These are phyloP conservation scores for Glareola pratincola DNA, from an alignment of 2,113 vertebrate genomes.

Conservation along the genomic window DNA sequence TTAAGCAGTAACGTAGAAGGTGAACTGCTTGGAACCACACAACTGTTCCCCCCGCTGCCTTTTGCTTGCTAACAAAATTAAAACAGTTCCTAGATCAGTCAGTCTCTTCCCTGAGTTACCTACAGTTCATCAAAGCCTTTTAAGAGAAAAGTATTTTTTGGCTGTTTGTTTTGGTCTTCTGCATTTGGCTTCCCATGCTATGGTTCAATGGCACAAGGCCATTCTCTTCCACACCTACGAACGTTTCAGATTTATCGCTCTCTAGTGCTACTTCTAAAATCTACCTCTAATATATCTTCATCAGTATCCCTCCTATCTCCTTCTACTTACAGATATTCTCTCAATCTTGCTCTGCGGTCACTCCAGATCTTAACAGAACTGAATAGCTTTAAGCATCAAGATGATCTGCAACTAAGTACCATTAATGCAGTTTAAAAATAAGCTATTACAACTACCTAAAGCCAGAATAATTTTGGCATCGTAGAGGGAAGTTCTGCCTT, in stretches of 20 bases:
- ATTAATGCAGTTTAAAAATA: not conserved
- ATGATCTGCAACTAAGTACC: not conserved
- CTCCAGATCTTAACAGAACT: not conserved
- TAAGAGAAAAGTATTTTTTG: not conserved
- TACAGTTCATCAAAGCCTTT: not conserved
- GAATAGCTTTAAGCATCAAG: not conserved
- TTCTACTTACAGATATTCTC: not conserved
- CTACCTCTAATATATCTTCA: not conserved
- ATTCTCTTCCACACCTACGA: not conserved
- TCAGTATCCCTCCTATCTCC: not conserved
- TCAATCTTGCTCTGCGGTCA: not conserved
- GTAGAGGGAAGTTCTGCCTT: not conserved
- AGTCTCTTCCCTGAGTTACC: not conserved
- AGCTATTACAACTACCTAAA: not conserved
- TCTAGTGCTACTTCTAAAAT: not conserved
- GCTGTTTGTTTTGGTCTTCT: not conserved
- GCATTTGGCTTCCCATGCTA: not conserved
- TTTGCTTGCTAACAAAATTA: not conserved
- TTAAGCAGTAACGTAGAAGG: not conserved
- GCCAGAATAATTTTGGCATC: not conserved
- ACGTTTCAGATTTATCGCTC: not conserved
- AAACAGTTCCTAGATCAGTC: not conserved
- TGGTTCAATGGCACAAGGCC: not conserved
- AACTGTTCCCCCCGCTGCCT: rapidly evolving
- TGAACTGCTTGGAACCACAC: not conserved